phyloP scores from a whole-genome alignment of 1,140 invertebrate species.

The Pseudomyrmex dendroicus region DNA sequence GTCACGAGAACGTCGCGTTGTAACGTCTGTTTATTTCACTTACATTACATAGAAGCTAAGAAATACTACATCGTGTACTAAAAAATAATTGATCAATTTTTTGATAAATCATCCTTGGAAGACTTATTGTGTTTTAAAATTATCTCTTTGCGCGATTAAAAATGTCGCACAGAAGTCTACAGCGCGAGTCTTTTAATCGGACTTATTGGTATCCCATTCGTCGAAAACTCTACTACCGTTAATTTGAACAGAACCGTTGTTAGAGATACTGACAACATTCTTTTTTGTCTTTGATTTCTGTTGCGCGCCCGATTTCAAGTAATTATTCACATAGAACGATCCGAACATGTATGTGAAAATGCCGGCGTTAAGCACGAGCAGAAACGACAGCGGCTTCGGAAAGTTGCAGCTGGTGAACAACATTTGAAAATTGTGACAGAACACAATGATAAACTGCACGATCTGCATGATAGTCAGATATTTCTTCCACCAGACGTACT shows the following conservation, averaged over 20 bases:
- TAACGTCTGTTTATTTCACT: not conserved
- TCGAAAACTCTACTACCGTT: not conserved
- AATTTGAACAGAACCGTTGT: not conserved
- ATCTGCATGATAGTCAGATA: conserved; percentile 94
- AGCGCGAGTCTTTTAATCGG: conserved; percentile 6
- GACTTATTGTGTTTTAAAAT: not conserved
- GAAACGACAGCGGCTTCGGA: conserved; percentile 88
- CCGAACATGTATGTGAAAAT: conserved; percentile 94
- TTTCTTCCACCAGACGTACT: conserved; percentile 95
- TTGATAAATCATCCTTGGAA: not conserved
- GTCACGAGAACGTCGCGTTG: not conserved
- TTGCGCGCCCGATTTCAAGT: conserved; percentile 83
- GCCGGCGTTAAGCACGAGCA: conserved; percentile 90
- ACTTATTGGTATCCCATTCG: not conserved
- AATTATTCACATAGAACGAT: conserved; percentile 92
- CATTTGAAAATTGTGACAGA: conserved; percentile 89
- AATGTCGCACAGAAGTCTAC: too few relatives aligned
- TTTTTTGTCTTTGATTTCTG: conserved; percentile 17
- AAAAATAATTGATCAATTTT: too few relatives aligned
- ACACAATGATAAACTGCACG: conserved; percentile 93
- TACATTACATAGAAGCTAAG: not conserved
- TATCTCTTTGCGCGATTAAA: too few relatives aligned
- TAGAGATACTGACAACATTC: not conserved
- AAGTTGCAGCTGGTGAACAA: conserved; percentile 88
- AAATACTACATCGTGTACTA: not conserved